Percentiles rank a stretch among this genome's conserved stretches.
phyloP scores from a whole-genome alignment of 2,113 vertebrate species.

The Myotis davidii region DNA sequence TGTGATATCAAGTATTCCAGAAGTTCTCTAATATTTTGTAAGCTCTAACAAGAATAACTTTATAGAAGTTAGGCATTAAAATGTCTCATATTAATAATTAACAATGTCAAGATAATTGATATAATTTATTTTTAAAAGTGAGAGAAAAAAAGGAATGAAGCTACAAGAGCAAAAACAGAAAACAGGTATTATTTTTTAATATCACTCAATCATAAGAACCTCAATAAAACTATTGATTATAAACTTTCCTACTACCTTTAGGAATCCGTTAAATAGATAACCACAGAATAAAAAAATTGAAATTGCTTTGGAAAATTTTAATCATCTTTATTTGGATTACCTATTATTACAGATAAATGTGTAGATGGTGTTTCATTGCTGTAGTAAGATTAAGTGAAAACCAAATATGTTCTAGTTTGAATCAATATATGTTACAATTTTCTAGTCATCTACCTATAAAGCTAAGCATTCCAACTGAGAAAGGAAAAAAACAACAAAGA shows the following conservation, averaged over 20 bases:
- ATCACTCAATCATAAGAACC: background rate
- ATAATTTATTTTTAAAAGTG: constrained; percentile 6
- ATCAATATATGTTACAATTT: background rate
- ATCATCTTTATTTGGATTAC: background rate
- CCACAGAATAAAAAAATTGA: background rate
- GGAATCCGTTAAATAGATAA: background rate
- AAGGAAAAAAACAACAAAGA: background rate
- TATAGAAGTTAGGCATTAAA: background rate
- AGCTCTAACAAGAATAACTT: background rate
- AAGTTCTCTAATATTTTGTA: constrained; percentile 48
- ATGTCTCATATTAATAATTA: background rate
- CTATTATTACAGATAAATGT: background rate
- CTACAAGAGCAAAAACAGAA: background rate
- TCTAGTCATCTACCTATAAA: background rate
- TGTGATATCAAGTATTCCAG: background rate
- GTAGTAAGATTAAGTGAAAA: background rate
- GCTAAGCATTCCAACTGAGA: background rate
- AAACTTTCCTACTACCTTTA: background rate
- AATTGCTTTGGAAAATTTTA: constrained; percentile 5
- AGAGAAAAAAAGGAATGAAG: background rate
- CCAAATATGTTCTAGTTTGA: background rate
- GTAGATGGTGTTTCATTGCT: background rate
- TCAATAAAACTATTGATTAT: background rate
- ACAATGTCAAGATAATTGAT: too few relatives aligned
- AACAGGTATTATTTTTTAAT: background rate